Percentiles rank a stretch among this genome's conserved stretches.
Conservation (phyloP, 2,888 invertebrate genomes). For the Polylopha cassiicola region DNA sequence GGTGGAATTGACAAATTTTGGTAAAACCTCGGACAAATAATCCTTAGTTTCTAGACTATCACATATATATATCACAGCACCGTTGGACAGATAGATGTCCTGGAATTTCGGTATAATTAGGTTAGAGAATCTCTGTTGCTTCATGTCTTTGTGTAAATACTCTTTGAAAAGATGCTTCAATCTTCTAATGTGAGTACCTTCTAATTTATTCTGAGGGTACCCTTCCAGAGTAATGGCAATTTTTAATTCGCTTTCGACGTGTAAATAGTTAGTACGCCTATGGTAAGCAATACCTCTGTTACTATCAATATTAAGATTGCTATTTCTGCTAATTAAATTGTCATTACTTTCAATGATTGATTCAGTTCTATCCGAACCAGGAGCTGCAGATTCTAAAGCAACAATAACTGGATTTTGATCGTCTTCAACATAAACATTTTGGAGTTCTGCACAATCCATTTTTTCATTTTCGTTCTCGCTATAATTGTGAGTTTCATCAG, state of each 20-base stretch:
- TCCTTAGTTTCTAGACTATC: slow-evolving; percentile 68
- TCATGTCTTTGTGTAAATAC: slow-evolving; percentile 61
- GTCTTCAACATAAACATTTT: slow-evolving; percentile 20
- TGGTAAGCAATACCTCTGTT: slow-evolving; percentile 65
- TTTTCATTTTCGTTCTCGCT: slow-evolving; percentile 31
- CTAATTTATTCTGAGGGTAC: slow-evolving; percentile 61
- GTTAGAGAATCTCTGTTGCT: slow-evolving; percentile 53
- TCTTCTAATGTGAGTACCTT: slow-evolving; percentile 60
- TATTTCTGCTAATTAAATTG: slow-evolving; percentile 43
- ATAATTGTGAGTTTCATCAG: slow-evolving; percentile 39
- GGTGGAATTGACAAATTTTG: slow-evolving; percentile 59
- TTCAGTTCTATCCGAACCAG: slow-evolving; percentile 51
- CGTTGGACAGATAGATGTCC: slow-evolving; percentile 64
- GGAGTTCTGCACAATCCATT: slow-evolving; percentile 26
- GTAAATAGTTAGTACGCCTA: slow-evolving; percentile 64
- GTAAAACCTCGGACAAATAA: slow-evolving; percentile 55
- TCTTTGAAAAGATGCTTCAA: slow-evolving; percentile 64
- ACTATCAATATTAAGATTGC: slow-evolving; percentile 59
- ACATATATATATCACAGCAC: slow-evolving; percentile 67
- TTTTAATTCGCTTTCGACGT: slow-evolving; percentile 62
- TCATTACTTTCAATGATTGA: slow-evolving; percentile 51
- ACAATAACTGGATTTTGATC: slow-evolving; percentile 18
- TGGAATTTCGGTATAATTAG: slow-evolving; percentile 64
- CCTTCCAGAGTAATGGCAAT: slow-evolving; percentile 61
- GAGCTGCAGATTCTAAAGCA: slow-evolving; percentile 35